phyloP scores from a whole-genome alignment of 2,888 invertebrate species.

The Chymomyza procnemis region DNA sequence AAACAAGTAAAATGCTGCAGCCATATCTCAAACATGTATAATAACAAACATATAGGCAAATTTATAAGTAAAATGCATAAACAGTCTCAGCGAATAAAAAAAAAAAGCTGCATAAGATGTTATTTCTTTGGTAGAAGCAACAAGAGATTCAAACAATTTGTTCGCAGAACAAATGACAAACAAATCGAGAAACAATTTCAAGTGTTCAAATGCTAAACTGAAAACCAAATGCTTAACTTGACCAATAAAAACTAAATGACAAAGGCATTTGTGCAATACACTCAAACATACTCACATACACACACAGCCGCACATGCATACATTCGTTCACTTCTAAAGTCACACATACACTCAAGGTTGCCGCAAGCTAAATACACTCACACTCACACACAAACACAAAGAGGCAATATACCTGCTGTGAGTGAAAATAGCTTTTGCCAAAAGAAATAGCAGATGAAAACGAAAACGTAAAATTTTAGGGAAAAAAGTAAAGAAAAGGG shows the following conservation, averaged over 20 bases:
- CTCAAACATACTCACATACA: slow-evolving; percentile 25
- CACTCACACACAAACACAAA: no score
- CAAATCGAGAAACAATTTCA: slow-evolving; percentile 59
- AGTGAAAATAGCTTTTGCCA: slow-evolving; percentile 51
- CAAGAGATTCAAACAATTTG: slow-evolving; percentile 32
- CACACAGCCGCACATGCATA: background rate
- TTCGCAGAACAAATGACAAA: slow-evolving; percentile 51
- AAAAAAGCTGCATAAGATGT: background rate
- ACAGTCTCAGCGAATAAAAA: background rate
- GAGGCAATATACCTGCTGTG: slow-evolving; percentile 17
- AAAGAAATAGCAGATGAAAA: slow-evolving; percentile 1
- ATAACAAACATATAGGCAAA: background rate
- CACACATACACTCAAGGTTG: background rate
- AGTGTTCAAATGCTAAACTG: slow-evolving; percentile 53
- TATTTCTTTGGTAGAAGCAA: background rate
- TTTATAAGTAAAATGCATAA: slow-evolving; percentile 15
- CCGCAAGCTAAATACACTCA: slow-evolving; percentile 16
- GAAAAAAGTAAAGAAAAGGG: background rate
- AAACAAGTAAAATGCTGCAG: background rate
- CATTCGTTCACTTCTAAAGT: no score
- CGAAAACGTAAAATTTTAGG: no score
- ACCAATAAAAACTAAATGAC: slow-evolving; percentile 58
- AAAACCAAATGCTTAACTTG: slow-evolving; percentile 47
- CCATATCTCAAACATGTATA: background rate
- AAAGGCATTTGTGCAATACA: slow-evolving; percentile 1